Percentiles rank a stretch among this genome's conserved stretches.
phyloP scores from a whole-genome alignment of 2,888 invertebrate genomes.

The Machimus rusticus region DNA sequence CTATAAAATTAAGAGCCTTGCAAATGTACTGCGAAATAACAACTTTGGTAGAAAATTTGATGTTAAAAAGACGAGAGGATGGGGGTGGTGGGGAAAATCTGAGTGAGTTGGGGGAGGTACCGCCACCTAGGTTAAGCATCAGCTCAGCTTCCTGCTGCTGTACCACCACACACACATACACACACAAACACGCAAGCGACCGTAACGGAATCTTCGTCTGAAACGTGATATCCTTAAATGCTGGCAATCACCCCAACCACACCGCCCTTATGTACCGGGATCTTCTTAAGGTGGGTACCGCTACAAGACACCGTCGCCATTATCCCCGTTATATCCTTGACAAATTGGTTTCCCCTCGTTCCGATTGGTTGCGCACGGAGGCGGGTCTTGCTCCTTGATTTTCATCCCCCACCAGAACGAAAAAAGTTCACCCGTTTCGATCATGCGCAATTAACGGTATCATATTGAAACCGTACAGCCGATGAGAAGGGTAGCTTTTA shows the following conservation, averaged over 20 bases:
- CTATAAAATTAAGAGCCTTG: conserved; percentile 44
- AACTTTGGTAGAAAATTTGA: conserved; percentile 30
- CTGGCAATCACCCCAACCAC: conserved; percentile 23
- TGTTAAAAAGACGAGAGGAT: background rate
- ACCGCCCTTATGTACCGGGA: background rate
- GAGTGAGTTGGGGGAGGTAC: background rate
- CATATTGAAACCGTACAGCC: background rate
- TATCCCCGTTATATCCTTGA: conserved; percentile 38
- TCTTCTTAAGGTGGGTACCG: conserved; percentile 29
- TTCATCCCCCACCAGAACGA: conserved; percentile 9
- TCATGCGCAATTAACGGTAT: background rate
- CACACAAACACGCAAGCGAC: background rate
- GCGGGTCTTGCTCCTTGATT: conserved; percentile 46
- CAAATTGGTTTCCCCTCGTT: conserved; percentile 51
- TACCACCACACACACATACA: background rate
- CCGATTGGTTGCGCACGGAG: conserved; percentile 51
- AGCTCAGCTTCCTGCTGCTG: conserved; percentile 6
- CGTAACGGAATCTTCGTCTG: conserved; percentile 5
- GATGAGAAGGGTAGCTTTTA: background rate
- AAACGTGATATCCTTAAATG: conserved; percentile 33
- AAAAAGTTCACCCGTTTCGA: conserved; percentile 26
- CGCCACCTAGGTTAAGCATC: background rate
- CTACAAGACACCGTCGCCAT: conserved; percentile 30
- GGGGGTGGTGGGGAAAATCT: background rate
- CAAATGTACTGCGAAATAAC: conserved; percentile 47